Evolutionary conservation across 2,888 invertebrate species (phyloP).

Genomic region (Steinernema scapterisci): DNA sequence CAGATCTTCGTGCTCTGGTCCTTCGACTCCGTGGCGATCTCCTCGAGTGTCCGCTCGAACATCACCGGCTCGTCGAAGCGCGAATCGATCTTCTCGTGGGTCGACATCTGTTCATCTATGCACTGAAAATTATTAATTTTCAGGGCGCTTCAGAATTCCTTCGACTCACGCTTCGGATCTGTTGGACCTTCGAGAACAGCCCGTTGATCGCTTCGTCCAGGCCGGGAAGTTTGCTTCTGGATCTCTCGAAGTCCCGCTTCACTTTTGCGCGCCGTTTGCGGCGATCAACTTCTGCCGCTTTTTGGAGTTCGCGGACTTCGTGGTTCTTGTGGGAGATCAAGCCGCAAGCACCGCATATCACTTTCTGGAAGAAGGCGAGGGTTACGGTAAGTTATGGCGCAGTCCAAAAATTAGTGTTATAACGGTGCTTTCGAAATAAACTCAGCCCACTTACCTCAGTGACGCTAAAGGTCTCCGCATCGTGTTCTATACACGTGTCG

Average conservation of each 20-base stretch:
- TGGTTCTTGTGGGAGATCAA: conserved; percentile 7
- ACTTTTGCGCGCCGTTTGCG: conserved; percentile 1
- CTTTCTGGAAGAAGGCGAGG: background rate
- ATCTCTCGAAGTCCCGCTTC: background rate
- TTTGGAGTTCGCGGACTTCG: conserved; percentile 16
- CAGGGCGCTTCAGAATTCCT: background rate
- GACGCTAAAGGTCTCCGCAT: background rate
- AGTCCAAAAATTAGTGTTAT: too few relatives aligned
- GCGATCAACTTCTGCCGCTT: background rate
- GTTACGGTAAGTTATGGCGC: too few relatives aligned
- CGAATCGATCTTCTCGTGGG: background rate
- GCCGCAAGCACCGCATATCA: conserved; percentile 13
- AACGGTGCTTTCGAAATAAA: background rate
- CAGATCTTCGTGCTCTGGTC: conserved; percentile 6
- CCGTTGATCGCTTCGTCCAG: background rate
- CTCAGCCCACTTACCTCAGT: background rate
- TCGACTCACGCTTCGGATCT: background rate
- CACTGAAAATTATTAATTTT: background rate
- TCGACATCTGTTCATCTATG: background rate
- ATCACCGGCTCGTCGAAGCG: conserved; percentile 22
- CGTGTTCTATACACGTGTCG: background rate
- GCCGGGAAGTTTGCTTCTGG: background rate
- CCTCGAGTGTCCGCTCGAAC: conserved; percentile 12
- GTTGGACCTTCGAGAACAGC: background rate
- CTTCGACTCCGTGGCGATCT: conserved; percentile 17